These are phyloP conservation scores for Phenganax stokvisi DNA, from an alignment of 92 coral and sea anemone species.

Conservation along the genomic window DNA sequence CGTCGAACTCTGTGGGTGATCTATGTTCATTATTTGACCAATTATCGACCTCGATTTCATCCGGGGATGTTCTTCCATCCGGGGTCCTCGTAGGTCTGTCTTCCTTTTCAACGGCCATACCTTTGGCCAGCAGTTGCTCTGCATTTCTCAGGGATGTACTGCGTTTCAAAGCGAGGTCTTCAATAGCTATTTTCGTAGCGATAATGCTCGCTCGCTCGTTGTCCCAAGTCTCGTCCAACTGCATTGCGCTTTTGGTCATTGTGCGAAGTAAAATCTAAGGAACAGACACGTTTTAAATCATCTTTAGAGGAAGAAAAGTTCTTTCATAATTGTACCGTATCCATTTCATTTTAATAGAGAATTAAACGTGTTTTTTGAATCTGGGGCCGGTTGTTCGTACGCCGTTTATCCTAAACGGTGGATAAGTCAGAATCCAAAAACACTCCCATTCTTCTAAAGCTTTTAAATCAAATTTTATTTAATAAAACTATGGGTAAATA, in stretches of 20 bases:
- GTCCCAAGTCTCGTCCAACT: neutral
- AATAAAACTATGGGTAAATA: too few species aligned
- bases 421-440: too few species aligned
- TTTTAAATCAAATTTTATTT: too few species aligned
- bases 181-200: constrained; percentile 12
- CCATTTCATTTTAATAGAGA: neutral
- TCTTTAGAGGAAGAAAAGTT: too few species aligned
- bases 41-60: constrained; percentile 1
- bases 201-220: neutral
- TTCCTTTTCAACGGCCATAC: neutral
- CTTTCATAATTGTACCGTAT: too few species aligned
- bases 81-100: neutral
- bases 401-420: too few species aligned
- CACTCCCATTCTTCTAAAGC: too few species aligned
- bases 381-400: too few species aligned
- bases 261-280: neutral
- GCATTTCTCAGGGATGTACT: constrained; percentile 11
- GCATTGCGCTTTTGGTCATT: constrained; percentile 23
- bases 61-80: constrained; percentile 9
- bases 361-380: neutral
- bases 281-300: neutral
- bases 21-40: neutral
- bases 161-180: constrained; percentile 17
- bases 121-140: neutral
- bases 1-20: neutral